phyloP scores from a whole-genome alignment of 2,113 vertebrate species.

The Fregata magnificens region DNA sequence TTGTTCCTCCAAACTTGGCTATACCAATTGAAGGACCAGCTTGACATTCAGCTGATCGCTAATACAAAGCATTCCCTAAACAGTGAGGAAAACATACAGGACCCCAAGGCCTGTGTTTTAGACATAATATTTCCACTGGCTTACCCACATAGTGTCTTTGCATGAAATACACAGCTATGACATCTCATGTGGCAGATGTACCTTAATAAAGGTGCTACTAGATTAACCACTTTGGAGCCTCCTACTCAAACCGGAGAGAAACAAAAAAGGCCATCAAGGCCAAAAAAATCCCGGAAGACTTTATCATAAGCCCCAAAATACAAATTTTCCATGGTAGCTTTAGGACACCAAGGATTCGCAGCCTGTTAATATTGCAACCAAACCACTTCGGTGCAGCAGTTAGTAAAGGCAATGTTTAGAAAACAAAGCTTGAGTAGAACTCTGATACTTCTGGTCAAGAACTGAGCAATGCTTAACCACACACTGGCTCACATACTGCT shows the following conservation, averaged over 20 bases:
- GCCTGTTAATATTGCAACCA: neutral
- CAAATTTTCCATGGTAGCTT: constrained; percentile 35
- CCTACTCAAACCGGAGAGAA: neutral
- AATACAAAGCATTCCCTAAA: neutral
- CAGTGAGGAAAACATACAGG: neutral
- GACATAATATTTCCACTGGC: neutral
- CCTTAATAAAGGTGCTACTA: neutral
- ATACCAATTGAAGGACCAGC: neutral
- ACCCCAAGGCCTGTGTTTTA: neutral
- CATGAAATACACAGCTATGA: neutral
- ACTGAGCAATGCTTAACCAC: neutral
- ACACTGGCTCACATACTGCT: neutral
- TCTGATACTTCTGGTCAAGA: neutral
- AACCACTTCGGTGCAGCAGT: neutral
- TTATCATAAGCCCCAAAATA: constrained; percentile 63
- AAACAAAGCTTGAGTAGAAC: neutral
- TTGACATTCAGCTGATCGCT: neutral
- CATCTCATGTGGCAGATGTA: neutral
- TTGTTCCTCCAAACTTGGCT: neutral
- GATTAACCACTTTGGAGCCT: neutral
- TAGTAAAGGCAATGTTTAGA: neutral
- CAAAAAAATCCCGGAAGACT: constrained; percentile 59
- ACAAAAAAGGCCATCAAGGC: constrained; percentile 72
- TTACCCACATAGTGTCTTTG: neutral
- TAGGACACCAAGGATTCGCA: neutral